Evolutionary conservation across 2,888 invertebrate species (phyloP).

Genomic region (Diaperis boleti): DNA sequence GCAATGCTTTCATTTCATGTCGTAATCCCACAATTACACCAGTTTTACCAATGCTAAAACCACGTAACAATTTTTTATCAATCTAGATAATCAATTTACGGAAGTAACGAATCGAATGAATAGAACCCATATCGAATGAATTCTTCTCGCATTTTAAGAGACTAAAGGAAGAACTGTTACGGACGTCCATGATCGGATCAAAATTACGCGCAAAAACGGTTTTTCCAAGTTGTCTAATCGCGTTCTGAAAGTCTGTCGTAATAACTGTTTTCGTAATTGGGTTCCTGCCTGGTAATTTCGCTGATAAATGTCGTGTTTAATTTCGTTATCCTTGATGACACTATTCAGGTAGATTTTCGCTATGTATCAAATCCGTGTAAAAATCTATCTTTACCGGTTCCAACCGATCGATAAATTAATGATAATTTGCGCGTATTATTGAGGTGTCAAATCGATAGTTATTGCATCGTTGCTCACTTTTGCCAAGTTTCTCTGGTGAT

Average conservation of each 20-base stretch:
- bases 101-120: background rate
- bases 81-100: background rate
- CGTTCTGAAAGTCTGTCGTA: too few species aligned
- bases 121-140: too few species aligned
- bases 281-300: too few species aligned
- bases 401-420: background rate
- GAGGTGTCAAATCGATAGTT: background rate
- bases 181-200: too few species aligned
- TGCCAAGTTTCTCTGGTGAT: background rate
- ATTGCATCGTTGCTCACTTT: background rate
- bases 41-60: background rate
- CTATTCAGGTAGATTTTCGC: background rate
- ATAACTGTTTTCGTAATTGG: too few species aligned
- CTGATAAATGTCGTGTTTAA: too few species aligned
- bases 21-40: conserved; percentile 1
- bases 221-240: background rate
- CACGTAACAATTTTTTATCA: background rate
- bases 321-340: background rate
- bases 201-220: too few species aligned
- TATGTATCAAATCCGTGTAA: too few species aligned
- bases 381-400: too few species aligned
- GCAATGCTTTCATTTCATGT: conserved; percentile 3
- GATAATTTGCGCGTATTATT: background rate
- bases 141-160: too few species aligned
- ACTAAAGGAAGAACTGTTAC: too few species aligned